Evolutionary conservation across 2,888 invertebrate genomes (phyloP).

Genomic region (Coelogynopora nodosa): DNA sequence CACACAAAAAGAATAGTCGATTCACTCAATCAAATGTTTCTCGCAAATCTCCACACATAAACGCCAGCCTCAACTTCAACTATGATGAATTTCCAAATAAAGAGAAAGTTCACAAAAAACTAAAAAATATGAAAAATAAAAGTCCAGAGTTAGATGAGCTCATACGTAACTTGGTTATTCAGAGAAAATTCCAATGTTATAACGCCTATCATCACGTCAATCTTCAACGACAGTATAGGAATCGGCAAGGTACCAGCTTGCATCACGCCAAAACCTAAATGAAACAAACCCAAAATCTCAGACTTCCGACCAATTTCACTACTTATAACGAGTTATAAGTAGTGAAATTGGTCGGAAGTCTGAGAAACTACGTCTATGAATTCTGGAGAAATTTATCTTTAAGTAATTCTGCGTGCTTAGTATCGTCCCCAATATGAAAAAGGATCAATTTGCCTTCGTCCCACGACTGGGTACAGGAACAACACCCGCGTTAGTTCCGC

Average conservation of each 20-base stretch:
- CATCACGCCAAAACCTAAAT: slow-evolving; percentile 3
- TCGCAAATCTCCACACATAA: background rate
- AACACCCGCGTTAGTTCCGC: background rate
- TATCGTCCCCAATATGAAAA: slow-evolving; percentile 20
- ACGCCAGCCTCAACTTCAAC: background rate
- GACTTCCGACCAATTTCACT: background rate
- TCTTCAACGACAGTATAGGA: background rate
- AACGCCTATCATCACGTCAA: background rate
- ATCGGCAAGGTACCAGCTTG: slow-evolving; percentile 12
- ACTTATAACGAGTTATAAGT: background rate
- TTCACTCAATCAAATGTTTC: slow-evolving; percentile 23
- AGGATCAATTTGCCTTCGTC: slow-evolving; percentile 11
- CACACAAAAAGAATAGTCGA: background rate
- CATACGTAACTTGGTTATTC: background rate
- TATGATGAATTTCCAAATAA: background rate
- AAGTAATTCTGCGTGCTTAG: background rate
- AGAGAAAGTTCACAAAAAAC: background rate
- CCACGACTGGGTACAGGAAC: background rate
- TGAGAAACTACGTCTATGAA: too few species aligned
- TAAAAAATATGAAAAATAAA: slow-evolving; percentile 1
- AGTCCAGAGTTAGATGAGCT: background rate
- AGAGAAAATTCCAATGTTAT: background rate
- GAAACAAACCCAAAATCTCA: background rate
- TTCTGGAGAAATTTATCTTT: background rate
- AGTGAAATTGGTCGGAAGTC: too few species aligned